Evolutionary conservation across 2,797 vertebrate species (phyloP), one percentile per base, ranked within the genome.

Genomic region (Delichon dasypus): DNA sequence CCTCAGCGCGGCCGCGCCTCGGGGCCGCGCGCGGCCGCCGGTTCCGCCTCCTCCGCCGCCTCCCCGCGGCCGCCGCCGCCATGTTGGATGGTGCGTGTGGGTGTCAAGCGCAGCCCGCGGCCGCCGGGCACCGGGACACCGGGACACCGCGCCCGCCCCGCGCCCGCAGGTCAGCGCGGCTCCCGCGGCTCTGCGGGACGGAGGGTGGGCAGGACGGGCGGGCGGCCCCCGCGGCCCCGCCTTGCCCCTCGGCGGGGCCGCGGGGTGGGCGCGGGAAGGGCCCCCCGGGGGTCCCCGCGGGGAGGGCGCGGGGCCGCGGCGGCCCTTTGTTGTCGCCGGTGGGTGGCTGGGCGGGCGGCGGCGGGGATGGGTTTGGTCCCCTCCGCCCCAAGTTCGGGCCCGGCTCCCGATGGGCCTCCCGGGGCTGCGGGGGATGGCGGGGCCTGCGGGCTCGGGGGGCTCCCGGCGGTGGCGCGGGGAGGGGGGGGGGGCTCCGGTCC

Each of bases 11-110:
- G 71, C 25, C 88, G 80, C 93, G 81, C 93, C 77, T 79, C 67
- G 77, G 85, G 89, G 84, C 79, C 75, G 72, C 85, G 73, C 90
- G 68, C 78, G 45, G 66, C 89, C 23, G 73, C 85, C 86, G 85
- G 90, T 67, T 77, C 84, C 81, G 50, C 68, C 76, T 38, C 83
- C 72, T 47, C 51, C 67, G 15, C 62, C 72, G 9, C 47, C 64
- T 45, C 89, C 58, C 44, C 68, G 64, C 65, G 48, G 79, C 67
- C 67, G 54, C 71, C 58, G 74, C 81, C 88, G 76, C 67, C 67
- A 71, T 54, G 68, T 71, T 71, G n/a, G 51, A 26, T 55, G 76
- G 62, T 48, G 76, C 34, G 29, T 17, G 53, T 67, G 53, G 42
- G 44, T 40, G 44, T 40, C 62, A 57, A 47, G 44, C 53, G 53